Evolutionary conservation across 2,888 invertebrate species (phyloP).

Genomic region (Agrypnus murinus): DNA sequence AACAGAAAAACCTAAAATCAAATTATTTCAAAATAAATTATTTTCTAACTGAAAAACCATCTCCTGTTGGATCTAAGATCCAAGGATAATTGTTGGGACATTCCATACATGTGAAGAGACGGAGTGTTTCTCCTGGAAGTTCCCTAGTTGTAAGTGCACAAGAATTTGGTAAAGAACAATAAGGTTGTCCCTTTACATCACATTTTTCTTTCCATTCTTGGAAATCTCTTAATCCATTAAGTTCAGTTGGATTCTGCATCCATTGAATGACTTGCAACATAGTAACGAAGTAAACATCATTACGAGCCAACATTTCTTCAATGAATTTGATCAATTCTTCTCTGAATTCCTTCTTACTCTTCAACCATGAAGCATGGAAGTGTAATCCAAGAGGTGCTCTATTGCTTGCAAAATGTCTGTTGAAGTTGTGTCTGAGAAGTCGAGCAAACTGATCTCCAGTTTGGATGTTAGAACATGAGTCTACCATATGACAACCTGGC

Average conservation of each 20-base stretch:
- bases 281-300: conserved; percentile 95
- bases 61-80: conserved; percentile 95
- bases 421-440: conserved; percentile 94
- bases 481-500: conserved; percentile 96
- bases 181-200: conserved; percentile 94
- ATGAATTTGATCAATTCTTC: conserved; percentile 94
- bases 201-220: conserved; percentile 97
- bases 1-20: conserved; percentile 35
- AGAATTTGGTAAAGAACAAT: conserved; percentile 93
- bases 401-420: conserved; percentile 94
- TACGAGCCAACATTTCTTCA: conserved; percentile 91
- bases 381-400: conserved; percentile 93
- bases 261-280: conserved; percentile 93
- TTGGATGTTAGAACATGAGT: conserved; percentile 95
- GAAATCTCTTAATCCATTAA: conserved; percentile 91
- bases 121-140: conserved; percentile 92
- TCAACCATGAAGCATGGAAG: conserved; percentile 97
- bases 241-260: conserved; percentile 96
- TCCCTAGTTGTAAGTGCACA: conserved; percentile 93
- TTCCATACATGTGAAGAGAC: conserved; percentile 96
- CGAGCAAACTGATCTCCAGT: conserved; percentile 92
- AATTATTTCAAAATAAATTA: conserved; percentile 68
- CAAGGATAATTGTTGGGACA: conserved; percentile 97
- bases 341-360: conserved; percentile 94
- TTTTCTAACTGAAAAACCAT: conserved; percentile 90